Evolutionary conservation across 2,888 invertebrate genomes (phyloP), one percentile per base, ranked within the genome.

Genomic region (Nemotelus nigrinus): DNA sequence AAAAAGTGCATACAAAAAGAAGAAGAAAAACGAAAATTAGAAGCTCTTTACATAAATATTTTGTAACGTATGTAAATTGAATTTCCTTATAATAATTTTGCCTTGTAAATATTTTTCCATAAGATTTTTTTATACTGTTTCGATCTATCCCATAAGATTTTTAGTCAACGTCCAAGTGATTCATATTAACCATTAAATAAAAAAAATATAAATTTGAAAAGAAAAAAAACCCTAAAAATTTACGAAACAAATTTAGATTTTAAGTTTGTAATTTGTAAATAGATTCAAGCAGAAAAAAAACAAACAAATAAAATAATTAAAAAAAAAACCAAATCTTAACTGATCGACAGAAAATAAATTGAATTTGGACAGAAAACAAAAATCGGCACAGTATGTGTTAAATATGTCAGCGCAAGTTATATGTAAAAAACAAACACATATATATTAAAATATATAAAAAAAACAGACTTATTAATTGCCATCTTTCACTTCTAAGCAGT

Each of bases 41-140:
- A 10, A 53, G 3, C 45, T 70, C 53, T 44, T 25, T 25, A 25
- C 25, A 25, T 25, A 25, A 25, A 25, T 25, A 25, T 25, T 25
- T 25, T 25, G 25, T 25, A 25, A 25, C 1, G 25, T 25, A 25
- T 25, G 25, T 25, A 25, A 25, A 25, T 25, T 25, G 25, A 25
- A 25, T 25, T 25, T 25, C 25, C 25, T 25, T 25, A 25, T 25
- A 25, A 25, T 25, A 25, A 25, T 25, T 70, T 70, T 55, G 55
- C 70, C 55, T 70, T 70, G 70, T 70, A 70, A n/a, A 70, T 70
- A 70, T n/a, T 45, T 43, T 70, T 70, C 43, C 43, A 10, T 70
- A 43, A 70, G 10, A 55, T 41, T 47, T 43, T 70, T 70, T 70
- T 70, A 47, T 70, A 67, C 47, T 10, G 8, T 7, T 53, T 53